Evolutionary conservation across 2,797 vertebrate species (phyloP).

Genomic region (Typhlichthys eigenmanni): DNA sequence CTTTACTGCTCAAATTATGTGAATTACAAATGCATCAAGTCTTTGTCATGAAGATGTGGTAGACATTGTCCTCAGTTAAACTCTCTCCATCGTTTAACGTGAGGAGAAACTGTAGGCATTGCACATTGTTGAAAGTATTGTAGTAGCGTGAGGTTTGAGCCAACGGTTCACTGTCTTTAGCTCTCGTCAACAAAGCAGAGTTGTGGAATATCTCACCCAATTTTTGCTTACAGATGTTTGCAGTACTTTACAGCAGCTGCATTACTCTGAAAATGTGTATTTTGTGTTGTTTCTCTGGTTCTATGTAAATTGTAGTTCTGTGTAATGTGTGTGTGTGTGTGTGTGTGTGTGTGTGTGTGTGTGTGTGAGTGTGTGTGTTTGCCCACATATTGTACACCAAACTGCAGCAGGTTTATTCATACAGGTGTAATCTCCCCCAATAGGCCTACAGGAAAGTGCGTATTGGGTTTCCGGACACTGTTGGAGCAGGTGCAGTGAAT

Average conservation of each 20-base stretch:
- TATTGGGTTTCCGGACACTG: constrained; percentile 59
- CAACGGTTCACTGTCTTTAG: no score
- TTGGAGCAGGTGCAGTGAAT: constrained; percentile 65
- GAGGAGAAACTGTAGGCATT: no score
- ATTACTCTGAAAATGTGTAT: not conserved
- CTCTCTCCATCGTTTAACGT: constrained; percentile 5
- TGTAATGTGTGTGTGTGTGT: constrained; percentile 13
- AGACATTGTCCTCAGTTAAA: constrained; percentile 23
- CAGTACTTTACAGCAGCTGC: not conserved
- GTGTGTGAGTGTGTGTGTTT: no score
- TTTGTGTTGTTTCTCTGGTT: not conserved
- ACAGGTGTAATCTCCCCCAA: constrained; percentile 53
- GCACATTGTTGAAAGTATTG: no score
- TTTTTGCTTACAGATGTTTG: no score
- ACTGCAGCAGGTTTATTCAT: constrained; percentile 49
- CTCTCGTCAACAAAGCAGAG: no score
- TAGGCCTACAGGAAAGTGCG: constrained; percentile 29
- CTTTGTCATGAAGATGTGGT: constrained; percentile 13
- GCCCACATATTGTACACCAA: constrained; percentile 19
- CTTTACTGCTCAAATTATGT: constrained; percentile 11
- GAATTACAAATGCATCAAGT: constrained; percentile 38
- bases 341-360: no score
- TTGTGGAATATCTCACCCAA: no score
- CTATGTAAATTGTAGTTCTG: not conserved
- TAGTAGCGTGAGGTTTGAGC: no score